These are phyloP conservation scores for Drosophila kambysellisi DNA, from an alignment of 2,888 invertebrate species.

Conservation along the genomic window DNA sequence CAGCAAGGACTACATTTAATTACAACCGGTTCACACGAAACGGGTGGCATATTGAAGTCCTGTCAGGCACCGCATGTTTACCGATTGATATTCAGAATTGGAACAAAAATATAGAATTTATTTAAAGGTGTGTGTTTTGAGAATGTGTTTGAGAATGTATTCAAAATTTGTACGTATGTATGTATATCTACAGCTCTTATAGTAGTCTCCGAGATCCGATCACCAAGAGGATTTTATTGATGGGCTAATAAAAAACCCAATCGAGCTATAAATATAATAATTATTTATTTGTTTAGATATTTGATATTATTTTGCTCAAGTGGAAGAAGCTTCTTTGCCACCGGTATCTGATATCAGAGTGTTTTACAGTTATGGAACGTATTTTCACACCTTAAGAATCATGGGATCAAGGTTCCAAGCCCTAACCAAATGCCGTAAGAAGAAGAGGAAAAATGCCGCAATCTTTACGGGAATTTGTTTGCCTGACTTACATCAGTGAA, in stretches of 20 bases:
- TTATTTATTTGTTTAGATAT: background rate
- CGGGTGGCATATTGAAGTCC: background rate
- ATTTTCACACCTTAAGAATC: no score
- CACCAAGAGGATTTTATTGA: no score
- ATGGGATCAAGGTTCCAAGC: no score
- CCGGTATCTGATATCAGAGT: no score
- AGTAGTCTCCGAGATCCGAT: no score
- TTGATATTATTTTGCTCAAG: background rate
- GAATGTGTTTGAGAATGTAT: background rate
- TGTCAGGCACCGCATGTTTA: background rate
- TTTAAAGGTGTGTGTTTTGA: background rate
- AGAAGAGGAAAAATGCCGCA: background rate
- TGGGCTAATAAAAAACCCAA: background rate
- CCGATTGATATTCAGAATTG: background rate
- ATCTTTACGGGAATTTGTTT: background rate
- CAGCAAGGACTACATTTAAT: constrained; percentile 1
- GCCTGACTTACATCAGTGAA: background rate
- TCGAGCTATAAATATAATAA: background rate
- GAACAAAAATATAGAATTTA: background rate
- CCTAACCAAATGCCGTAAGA: no score
- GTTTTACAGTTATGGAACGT: no score
- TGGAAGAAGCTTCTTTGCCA: no score
- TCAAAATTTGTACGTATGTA: no score
- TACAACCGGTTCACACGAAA: background rate
- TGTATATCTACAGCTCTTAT: no score